A percentile compares a stretch with the other conserved stretches of the same genome.
phyloP scores from a whole-genome alignment of 1,140 invertebrate genomes.

The Phymastichus coffea region DNA sequence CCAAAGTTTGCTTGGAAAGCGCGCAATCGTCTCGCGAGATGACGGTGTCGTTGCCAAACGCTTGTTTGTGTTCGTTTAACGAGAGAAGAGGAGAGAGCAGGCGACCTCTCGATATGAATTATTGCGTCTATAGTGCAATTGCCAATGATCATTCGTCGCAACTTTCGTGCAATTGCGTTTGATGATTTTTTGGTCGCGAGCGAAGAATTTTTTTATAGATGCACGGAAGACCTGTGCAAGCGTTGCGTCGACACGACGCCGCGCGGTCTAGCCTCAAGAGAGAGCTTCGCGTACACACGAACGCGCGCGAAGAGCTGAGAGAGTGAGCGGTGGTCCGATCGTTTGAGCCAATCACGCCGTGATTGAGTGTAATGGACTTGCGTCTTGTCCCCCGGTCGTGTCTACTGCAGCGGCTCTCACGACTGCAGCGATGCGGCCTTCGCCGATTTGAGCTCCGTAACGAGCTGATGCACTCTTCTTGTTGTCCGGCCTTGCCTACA shows the following conservation, averaged over 20 bases:
- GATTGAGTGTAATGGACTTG: constrained; percentile 60
- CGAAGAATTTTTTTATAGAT: too few relatives aligned
- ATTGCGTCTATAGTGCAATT: neutral
- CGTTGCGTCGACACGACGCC: neutral
- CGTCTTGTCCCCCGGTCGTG: constrained; percentile 54
- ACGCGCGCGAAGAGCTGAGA: too few relatives aligned
- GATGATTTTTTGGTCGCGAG: too few relatives aligned
- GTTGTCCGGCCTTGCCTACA: neutral
- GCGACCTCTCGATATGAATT: constrained; percentile 1
- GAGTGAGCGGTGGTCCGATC: constrained; percentile 51
- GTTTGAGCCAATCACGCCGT: constrained; percentile 57
- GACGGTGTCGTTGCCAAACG: too few relatives aligned
- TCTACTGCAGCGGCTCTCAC: constrained; percentile 48
- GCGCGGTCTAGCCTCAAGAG: too few relatives aligned
- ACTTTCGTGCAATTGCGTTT: too few relatives aligned
- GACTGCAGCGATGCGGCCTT: constrained; percentile 11
- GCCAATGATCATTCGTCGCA: neutral
- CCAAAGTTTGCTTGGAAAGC: constrained; percentile 41
- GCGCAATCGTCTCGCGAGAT: constrained; percentile 24
- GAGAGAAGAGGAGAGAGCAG: constrained; percentile 12
- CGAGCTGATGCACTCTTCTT: too few relatives aligned
- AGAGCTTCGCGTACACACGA: too few relatives aligned
- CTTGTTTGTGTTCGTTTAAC: too few relatives aligned
- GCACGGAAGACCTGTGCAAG: too few relatives aligned
- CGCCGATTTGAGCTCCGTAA: neutral